phyloP scores from a whole-genome alignment of 2,888 invertebrate genomes.

The Sphaerophoria taeniata region DNA sequence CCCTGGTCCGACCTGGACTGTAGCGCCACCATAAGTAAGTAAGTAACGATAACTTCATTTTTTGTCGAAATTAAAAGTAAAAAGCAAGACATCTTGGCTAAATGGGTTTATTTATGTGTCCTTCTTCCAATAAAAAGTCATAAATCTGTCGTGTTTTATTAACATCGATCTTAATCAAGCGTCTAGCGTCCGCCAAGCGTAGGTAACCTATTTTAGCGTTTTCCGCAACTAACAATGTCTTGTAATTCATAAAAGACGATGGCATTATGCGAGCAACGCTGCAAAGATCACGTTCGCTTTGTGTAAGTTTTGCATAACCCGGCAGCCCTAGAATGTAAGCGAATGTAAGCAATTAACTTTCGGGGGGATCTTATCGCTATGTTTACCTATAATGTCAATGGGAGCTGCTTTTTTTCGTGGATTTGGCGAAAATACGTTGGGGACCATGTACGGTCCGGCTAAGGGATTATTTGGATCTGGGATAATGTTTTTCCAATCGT shows the following conservation, averaged over 20 bases:
- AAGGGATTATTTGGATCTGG: slow-evolving; percentile 78
- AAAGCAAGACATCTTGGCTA: slow-evolving; percentile 64
- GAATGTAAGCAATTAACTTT: background rate
- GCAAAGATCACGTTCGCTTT: slow-evolving; percentile 90
- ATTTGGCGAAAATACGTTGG: slow-evolving; percentile 68
- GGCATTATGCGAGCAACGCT: slow-evolving; percentile 90
- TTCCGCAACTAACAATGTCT: slow-evolving; percentile 89
- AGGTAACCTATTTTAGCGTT: slow-evolving; percentile 90
- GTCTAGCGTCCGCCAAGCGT: slow-evolving; percentile 91
- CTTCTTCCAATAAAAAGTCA: slow-evolving; percentile 89
- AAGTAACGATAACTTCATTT: too few relatives aligned
- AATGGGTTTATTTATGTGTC: slow-evolving; percentile 87
- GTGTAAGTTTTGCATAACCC: slow-evolving; percentile 89
- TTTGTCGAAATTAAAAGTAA: slow-evolving; percentile 14
- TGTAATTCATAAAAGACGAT: slow-evolving; percentile 90
- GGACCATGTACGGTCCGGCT: slow-evolving; percentile 19
- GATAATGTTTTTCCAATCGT: slow-evolving; percentile 78
- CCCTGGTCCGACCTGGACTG: too few relatives aligned
- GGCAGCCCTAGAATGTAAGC: slow-evolving; percentile 86
- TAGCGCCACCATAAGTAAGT: too few relatives aligned
- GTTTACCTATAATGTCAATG: slow-evolving; percentile 80
- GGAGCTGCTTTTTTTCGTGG: slow-evolving; percentile 81
- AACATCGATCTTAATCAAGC: slow-evolving; percentile 95
- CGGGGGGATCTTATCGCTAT: background rate
- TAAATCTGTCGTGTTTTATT: slow-evolving; percentile 95